These are phyloP conservation scores for Diadema setosum DNA, from an alignment of 35 echinoderm and acorn worm species.

Conservation along the genomic window DNA sequence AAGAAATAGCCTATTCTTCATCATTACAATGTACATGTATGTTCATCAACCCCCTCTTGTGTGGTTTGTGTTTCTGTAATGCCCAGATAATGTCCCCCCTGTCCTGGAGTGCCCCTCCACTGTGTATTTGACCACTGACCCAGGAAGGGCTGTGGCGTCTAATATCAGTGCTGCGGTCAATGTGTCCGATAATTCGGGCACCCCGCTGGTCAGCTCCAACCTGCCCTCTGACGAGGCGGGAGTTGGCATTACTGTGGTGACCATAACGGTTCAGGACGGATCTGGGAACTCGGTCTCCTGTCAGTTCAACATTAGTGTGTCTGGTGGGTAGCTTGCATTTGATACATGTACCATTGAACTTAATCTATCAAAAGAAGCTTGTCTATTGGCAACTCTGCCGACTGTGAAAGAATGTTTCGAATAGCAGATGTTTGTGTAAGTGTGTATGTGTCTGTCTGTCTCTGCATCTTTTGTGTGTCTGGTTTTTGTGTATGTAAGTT, in stretches of 20 bases:
- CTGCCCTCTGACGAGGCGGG: background rate
- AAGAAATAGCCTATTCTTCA: no score
- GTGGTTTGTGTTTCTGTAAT: background rate
- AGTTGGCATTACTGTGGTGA: conserved; percentile 19
- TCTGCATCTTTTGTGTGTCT: no score
- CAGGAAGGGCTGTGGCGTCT: background rate
- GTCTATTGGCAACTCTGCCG: no score
- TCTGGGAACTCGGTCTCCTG: conserved; percentile 23
- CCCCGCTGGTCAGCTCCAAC: background rate
- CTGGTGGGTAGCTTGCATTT: background rate
- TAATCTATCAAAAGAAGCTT: no score
- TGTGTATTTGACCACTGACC: conserved; percentile 2
- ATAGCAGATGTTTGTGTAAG: no score
- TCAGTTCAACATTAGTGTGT: background rate
- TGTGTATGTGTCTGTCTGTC: no score
- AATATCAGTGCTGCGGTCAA: conserved; percentile 6
- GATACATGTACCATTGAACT: no score
- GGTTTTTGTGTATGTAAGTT: no score
- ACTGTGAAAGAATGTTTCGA: no score
- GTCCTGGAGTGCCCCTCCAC: background rate
- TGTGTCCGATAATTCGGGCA: conserved; percentile 44
- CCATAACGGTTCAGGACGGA: background rate
- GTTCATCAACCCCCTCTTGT: background rate
- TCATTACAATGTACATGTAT: background rate
- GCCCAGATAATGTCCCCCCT: conserved; percentile 18